Conservation (phyloP, 1,140 invertebrate species). For the Rhopalosiphum maidis region DNA sequence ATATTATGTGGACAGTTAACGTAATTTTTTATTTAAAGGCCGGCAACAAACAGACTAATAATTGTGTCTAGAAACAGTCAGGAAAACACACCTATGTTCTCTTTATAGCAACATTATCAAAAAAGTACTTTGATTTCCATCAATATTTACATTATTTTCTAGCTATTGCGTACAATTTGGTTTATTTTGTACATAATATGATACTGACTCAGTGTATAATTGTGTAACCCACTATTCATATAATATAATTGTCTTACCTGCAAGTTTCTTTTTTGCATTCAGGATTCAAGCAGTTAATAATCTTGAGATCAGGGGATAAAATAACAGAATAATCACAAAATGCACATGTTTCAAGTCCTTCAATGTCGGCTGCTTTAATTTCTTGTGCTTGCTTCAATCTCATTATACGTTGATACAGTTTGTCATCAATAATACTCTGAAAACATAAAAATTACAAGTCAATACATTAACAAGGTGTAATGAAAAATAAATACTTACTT, state of each 20-base stretch:
- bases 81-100: no score
- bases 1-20: no score
- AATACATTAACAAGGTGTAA: neutral
- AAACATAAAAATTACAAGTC: neutral
- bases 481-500: conserved; percentile 15
- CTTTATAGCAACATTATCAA: no score
- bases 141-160: no score
- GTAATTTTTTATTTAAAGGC: no score
- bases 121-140: no score
- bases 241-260: conserved; percentile 61
- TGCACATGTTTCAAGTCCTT: conserved; percentile 70
- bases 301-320: conserved; percentile 67
- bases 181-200: no score
- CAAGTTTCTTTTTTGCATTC: conserved; percentile 74
- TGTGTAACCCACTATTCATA: no score
- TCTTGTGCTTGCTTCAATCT: conserved; percentile 66
- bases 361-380: conserved; percentile 68
- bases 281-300: conserved; percentile 72
- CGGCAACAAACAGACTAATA: no score
- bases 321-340: conserved; percentile 73
- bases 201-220: no score
- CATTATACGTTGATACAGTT: conserved; percentile 34
- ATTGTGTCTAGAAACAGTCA: no score
- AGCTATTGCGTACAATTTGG: no score
- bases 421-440: conserved; percentile 19